Evolutionary conservation across 2,888 invertebrate species (phyloP).

Genomic region (Lasioglossum pauxillum): DNA sequence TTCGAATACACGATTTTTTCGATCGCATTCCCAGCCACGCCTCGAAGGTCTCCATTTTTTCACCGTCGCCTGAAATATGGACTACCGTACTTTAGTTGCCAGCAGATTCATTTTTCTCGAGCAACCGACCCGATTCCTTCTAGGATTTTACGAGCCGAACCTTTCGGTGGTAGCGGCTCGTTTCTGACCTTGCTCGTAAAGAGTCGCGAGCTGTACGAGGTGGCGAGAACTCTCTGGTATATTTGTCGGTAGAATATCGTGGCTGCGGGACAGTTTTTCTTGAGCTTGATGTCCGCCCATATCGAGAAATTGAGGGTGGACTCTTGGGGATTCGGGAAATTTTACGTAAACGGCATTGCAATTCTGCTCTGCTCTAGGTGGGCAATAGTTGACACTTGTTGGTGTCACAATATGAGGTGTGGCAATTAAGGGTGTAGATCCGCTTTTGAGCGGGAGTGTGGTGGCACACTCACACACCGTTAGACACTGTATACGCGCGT

Average conservation of each 20-base stretch:
- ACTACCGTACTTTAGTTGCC: slow-evolving; percentile 33
- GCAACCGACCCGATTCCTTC: neutral
- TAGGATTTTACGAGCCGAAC: slow-evolving; percentile 22
- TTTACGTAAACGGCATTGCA: neutral
- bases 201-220: neutral
- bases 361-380: neutral
- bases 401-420: too few species aligned
- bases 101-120: slow-evolving; percentile 42
- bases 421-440: too few species aligned
- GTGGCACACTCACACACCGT: too few species aligned
- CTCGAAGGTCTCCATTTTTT: slow-evolving; percentile 14
- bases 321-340: neutral
- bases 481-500: too few species aligned
- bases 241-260: neutral
- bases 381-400: neutral
- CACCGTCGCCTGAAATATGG: slow-evolving; percentile 41
- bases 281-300: neutral
- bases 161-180: neutral
- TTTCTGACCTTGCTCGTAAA: slow-evolving; percentile 3
- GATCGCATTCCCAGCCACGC: neutral
- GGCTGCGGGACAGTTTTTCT: neutral
- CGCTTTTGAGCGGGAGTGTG: too few species aligned
- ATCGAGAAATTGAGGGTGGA: neutral
- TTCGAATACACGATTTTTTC: slow-evolving; percentile 41
- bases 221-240: neutral